Evolutionary conservation across 2,797 vertebrate species (phyloP).

Genomic region (Jordanella pulchra): DNA sequence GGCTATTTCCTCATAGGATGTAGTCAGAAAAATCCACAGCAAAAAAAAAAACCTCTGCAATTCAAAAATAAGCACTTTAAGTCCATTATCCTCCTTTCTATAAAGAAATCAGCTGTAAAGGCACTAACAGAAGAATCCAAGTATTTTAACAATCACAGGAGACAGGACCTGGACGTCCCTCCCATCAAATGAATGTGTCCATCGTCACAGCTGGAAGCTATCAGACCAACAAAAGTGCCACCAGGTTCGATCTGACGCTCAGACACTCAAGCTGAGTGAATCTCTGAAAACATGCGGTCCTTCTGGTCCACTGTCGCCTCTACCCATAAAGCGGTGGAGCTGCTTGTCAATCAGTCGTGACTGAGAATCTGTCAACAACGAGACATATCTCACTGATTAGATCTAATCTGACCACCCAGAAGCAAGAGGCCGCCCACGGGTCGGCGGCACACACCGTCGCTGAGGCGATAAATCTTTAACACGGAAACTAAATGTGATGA

Average conservation of each 20-base stretch:
- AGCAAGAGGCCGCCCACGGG: slow-evolving; percentile 37
- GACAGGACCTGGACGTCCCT: slow-evolving; percentile 35
- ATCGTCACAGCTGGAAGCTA: slow-evolving; percentile 35
- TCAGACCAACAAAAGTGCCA: slow-evolving; percentile 42
- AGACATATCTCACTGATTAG: slow-evolving; percentile 29
- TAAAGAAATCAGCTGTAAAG: slow-evolving; percentile 1
- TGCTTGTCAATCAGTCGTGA: slow-evolving; percentile 31
- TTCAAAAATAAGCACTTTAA: neutral
- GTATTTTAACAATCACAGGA: slow-evolving; percentile 44
- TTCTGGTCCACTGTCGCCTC: slow-evolving; percentile 48
- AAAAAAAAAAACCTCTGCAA: too few relatives aligned
- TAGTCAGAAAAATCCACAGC: neutral
- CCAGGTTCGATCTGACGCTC: slow-evolving; percentile 33
- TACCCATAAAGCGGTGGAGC: neutral
- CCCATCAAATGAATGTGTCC: slow-evolving; percentile 39
- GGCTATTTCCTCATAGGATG: slow-evolving; percentile 18
- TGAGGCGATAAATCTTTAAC: slow-evolving; percentile 1
- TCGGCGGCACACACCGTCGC: neutral
- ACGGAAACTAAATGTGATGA: neutral
- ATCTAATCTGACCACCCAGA: slow-evolving; percentile 44
- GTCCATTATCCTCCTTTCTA: neutral
- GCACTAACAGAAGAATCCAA: slow-evolving; percentile 41
- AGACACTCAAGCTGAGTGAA: slow-evolving; percentile 38
- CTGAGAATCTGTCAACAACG: slow-evolving; percentile 42
- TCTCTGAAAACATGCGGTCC: slow-evolving; percentile 61